Evolutionary conservation across 2,888 invertebrate genomes (phyloP).

Genomic region (Amphipoea lucens): DNA sequence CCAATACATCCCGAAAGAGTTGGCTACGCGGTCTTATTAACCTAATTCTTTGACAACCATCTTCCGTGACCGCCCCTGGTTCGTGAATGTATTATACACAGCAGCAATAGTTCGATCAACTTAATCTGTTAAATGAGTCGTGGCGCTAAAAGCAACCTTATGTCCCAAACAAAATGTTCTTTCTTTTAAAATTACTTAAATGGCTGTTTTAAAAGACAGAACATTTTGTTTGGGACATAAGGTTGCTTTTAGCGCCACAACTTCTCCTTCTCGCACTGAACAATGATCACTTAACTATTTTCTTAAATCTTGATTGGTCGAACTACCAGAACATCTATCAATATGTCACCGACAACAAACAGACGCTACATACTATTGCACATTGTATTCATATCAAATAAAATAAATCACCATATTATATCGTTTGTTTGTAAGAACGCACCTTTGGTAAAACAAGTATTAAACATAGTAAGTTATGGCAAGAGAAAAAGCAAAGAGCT

Average conservation of each 20-base stretch:
- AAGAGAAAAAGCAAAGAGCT: slow-evolving; percentile 24
- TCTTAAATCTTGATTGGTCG: neutral
- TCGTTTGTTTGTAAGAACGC: slow-evolving; percentile 68
- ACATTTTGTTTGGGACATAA: too few species aligned
- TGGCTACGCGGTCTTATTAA: neutral
- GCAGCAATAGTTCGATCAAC: neutral
- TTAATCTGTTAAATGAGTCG: neutral
- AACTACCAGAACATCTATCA: neutral
- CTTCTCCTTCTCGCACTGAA: neutral
- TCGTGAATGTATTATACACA: neutral
- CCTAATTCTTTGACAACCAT: neutral
- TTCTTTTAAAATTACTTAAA: neutral
- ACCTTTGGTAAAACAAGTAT: slow-evolving; percentile 75
- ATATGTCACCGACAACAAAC: slow-evolving; percentile 53
- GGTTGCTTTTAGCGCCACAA: too few species aligned
- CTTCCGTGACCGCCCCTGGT: too few species aligned
- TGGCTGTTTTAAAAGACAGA: too few species aligned
- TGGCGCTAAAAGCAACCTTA: neutral
- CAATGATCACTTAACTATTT: neutral
- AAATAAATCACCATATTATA: slow-evolving; percentile 68
- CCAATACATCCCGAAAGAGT: slow-evolving; percentile 3
- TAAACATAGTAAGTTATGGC: slow-evolving; percentile 60
- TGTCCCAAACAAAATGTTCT: neutral
- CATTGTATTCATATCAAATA: slow-evolving; percentile 76
- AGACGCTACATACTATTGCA: slow-evolving; percentile 65